Conservation (phyloP, 2,797 vertebrate species). For the Gymnothorax reevesii region DNA sequence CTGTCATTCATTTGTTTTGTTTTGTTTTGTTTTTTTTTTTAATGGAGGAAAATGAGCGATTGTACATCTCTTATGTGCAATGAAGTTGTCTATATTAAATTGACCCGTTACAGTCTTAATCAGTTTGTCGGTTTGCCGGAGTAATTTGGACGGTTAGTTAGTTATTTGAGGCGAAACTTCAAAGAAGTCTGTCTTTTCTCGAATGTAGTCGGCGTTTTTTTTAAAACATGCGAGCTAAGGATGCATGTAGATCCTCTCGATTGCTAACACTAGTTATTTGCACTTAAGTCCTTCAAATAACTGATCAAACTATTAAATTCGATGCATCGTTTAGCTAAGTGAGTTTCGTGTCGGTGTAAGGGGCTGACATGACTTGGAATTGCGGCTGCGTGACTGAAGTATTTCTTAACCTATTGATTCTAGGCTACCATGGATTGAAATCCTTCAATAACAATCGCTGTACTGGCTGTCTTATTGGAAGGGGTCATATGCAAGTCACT, state of each 20-base stretch:
- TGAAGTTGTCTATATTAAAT: not conserved
- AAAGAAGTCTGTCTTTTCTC: not conserved
- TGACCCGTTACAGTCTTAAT: not conserved
- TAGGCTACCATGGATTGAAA: not conserved
- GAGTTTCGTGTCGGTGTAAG: not conserved
- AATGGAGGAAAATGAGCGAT: too few species aligned
- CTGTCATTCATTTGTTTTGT: not conserved
- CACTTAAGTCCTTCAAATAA: not conserved
- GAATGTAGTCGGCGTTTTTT: not conserved
- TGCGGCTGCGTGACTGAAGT: not conserved
- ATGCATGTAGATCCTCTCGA: not conserved
- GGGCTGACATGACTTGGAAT: not conserved
- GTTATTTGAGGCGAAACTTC: not conserved
- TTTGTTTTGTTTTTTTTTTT: too few species aligned
- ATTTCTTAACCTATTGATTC: not conserved
- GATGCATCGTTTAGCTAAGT: not conserved
- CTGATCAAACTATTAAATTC: not conserved
- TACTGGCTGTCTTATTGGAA: slow-evolving; percentile 1
- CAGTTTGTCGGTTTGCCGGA: not conserved
- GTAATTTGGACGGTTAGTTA: not conserved
- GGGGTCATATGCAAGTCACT: slow-evolving; percentile 35
- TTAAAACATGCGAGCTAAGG: not conserved
- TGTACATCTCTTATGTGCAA: not conserved
- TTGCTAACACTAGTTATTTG: not conserved
- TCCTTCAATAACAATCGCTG: not conserved